Percentiles rank a stretch among this genome's conserved stretches.
Conservation (phyloP, 2,797 vertebrate genomes). For the Protosalanx chinensis region DNA sequence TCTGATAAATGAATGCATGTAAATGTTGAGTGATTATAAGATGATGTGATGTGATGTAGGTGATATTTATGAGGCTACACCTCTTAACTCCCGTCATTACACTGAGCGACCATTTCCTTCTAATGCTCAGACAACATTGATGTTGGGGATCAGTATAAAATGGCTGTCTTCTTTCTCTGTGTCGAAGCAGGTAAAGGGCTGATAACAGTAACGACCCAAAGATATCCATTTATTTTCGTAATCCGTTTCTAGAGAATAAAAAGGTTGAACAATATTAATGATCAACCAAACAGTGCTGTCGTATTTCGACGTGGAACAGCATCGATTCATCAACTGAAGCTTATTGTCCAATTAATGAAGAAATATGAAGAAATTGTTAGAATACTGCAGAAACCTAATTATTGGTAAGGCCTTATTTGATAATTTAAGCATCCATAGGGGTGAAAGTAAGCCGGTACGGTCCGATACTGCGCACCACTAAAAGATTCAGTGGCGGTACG, state of each 20-base stretch:
- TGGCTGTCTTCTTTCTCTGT: background rate
- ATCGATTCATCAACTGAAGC: background rate
- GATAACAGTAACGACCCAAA: background rate
- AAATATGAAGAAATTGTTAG: too few species aligned
- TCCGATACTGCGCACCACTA: too few species aligned
- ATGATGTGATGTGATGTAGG: too few species aligned
- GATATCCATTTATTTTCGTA: background rate
- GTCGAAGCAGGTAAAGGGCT: background rate
- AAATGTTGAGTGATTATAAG: background rate
- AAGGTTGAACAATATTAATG: background rate
- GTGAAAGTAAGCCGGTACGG: too few species aligned
- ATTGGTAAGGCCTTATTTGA: too few species aligned
- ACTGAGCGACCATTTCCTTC: slow-evolving; percentile 13
- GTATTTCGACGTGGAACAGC: background rate
- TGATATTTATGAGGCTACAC: slow-evolving; percentile 3
- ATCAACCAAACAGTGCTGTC: background rate
- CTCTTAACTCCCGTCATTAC: background rate
- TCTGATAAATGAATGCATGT: too few species aligned
- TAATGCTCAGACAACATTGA: slow-evolving; percentile 16
- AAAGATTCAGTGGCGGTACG: too few species aligned
- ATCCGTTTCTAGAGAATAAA: background rate
- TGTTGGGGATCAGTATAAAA: background rate
- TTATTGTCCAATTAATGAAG: background rate
- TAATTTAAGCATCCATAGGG: too few species aligned
- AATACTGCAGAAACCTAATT: too few species aligned